These are phyloP conservation scores for Clavelina lepadiformis DNA, from an alignment of 23 tunicate genomes.

Conservation along the genomic window DNA sequence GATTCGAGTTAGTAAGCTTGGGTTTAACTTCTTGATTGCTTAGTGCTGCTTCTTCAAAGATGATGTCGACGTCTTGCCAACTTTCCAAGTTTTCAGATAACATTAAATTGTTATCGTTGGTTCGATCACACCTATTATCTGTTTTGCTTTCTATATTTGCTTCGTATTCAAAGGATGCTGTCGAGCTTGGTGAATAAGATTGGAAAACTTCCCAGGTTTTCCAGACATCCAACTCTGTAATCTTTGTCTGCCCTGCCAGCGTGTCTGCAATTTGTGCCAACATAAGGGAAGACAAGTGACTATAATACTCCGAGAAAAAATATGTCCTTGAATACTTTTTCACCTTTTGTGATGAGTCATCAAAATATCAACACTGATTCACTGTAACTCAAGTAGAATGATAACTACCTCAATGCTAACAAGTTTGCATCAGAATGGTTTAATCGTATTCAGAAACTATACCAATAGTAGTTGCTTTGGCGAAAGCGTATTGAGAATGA, in stretches of 20 bases:
- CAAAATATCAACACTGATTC: too few relatives aligned
- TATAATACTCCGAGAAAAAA: neutral
- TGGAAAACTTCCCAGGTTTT: slow-evolving; percentile 4
- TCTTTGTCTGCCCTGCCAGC: slow-evolving; percentile 7
- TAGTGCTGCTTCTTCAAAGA: neutral
- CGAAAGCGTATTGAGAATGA: slow-evolving; percentile 50
- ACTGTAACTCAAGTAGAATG: too few relatives aligned
- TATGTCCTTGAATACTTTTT: too few relatives aligned
- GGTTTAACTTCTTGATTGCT: neutral
- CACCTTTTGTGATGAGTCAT: too few relatives aligned
- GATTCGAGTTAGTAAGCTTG: too few relatives aligned
- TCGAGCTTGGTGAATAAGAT: slow-evolving; percentile 10
- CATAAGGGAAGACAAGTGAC: slow-evolving; percentile 19
- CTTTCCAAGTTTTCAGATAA: neutral
- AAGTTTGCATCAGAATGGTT: too few relatives aligned
- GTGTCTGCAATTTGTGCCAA: slow-evolving; percentile 32
- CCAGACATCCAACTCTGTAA: neutral
- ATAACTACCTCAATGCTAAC: too few relatives aligned
- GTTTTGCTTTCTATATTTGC: neutral
- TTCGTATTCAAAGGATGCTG: slow-evolving; percentile 18
- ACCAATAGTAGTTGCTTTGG: slow-evolving; percentile 2
- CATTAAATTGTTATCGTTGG: neutral
- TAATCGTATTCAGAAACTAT: neutral
- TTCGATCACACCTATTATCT: neutral
- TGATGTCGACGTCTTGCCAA: neutral